phyloP scores from a whole-genome alignment of 35 echinoderm and acorn worm genomes.

The Strongylocentrotus purpuratus region DNA sequence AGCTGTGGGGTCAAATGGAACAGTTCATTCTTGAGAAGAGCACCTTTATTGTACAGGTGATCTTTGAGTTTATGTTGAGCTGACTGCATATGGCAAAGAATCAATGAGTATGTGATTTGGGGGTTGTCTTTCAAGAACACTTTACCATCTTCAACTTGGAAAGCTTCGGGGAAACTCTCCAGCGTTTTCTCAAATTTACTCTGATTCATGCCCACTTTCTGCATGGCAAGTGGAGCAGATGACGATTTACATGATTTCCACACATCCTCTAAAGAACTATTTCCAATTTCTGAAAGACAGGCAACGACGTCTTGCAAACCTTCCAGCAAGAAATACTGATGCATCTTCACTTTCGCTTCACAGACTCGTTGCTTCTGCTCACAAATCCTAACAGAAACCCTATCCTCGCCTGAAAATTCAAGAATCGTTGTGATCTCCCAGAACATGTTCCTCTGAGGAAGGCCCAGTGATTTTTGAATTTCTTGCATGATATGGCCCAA shows the following conservation, averaged over 20 bases:
- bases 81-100: not conserved
- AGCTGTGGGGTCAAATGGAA: not conserved
- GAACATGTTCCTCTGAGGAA: not conserved
- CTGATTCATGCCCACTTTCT: not conserved
- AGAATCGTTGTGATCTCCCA: not conserved
- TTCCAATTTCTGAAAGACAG: not conserved
- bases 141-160: not conserved
- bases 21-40: not conserved
- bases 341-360: conserved; percentile 1
- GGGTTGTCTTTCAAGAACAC: not conserved
- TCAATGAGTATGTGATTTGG: not conserved
- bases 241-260: not conserved
- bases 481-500: not conserved
- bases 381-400: not conserved
- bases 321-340: not conserved
- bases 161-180: not conserved
- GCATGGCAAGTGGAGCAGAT: not conserved
- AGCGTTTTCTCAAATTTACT: not conserved
- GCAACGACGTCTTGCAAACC: not conserved
- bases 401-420: not conserved
- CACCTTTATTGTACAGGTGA: not conserved
- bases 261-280: not conserved
- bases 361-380: not conserved
- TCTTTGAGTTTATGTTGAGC: not conserved
- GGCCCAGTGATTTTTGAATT: not conserved